Evolutionary conservation across 1,140 invertebrate species (phyloP).

Genomic region (Trichonephila clavipes): DNA sequence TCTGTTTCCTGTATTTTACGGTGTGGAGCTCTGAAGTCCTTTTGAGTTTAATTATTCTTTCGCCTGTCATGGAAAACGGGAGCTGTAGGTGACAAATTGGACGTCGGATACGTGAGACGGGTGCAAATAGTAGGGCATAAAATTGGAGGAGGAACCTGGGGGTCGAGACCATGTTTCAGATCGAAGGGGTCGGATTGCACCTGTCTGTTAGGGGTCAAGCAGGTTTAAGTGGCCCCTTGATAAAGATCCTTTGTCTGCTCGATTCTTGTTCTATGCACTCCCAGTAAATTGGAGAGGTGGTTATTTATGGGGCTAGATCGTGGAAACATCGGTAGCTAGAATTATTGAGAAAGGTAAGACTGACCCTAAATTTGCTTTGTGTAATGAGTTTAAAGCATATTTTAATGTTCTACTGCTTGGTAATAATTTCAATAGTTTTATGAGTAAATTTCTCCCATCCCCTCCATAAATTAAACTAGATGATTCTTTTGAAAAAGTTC

Average conservation of each 20-base stretch:
- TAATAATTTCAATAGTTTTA: no score
- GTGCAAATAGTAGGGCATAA: conserved; percentile 30
- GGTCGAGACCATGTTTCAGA: conserved; percentile 3
- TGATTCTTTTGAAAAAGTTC: no score
- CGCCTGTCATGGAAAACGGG: conserved; percentile 50
- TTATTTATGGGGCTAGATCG: conserved; percentile 9
- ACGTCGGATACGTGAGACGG: conserved; percentile 52
- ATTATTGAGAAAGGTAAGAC: no score
- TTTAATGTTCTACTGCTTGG: no score
- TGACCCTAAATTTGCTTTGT: no score
- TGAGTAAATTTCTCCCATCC: no score
- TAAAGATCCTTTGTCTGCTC: conserved; percentile 29
- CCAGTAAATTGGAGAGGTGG: background rate
- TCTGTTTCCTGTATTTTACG: conserved; percentile 49
- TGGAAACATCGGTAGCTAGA: background rate
- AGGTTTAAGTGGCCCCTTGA: conserved; percentile 55
- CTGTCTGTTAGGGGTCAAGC: conserved; percentile 50
- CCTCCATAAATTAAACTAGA: no score
- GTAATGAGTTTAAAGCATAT: no score
- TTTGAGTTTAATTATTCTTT: conserved; percentile 49
- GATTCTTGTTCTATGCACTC: background rate
- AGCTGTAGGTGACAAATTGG: conserved; percentile 68
- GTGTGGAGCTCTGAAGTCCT: background rate
- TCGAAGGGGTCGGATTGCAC: conserved; percentile 61
- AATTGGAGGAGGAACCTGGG: conserved; percentile 33